These are phyloP conservation scores for Garra rufa DNA, from an alignment of 2,113 vertebrate species.

Conservation along the genomic window DNA sequence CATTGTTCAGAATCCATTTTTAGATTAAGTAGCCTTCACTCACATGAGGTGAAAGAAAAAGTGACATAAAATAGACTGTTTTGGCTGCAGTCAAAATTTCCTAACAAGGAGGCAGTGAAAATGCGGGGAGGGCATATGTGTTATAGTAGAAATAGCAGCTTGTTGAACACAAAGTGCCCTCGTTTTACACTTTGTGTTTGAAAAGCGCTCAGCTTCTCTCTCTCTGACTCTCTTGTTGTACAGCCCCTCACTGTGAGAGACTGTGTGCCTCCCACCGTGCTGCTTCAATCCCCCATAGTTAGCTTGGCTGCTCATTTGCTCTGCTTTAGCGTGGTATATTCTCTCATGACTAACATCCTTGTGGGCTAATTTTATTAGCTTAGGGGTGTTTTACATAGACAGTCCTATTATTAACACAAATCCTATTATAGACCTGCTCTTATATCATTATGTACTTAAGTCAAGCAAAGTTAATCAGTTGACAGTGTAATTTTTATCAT, in stretches of 20 bases:
- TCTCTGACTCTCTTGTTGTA: slow-evolving; percentile 15
- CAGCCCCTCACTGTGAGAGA: neutral
- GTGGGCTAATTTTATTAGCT: slow-evolving; percentile 41
- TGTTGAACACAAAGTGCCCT: slow-evolving; percentile 16
- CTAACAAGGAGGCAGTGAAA: slow-evolving; percentile 10
- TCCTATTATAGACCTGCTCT: slow-evolving; percentile 18
- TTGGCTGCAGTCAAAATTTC: neutral
- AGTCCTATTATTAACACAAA: slow-evolving; percentile 33
- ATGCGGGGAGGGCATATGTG: neutral
- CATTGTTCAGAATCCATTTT: slow-evolving; percentile 6
- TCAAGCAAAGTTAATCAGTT: slow-evolving; percentile 20
- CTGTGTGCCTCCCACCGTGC: slow-evolving; percentile 31
- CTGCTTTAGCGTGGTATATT: neutral
- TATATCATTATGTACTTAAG: slow-evolving; percentile 16
- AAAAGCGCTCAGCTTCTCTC: slow-evolving; percentile 27
- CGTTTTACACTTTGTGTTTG: slow-evolving; percentile 34
- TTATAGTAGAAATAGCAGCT: slow-evolving; percentile 26
- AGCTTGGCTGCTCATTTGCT: slow-evolving; percentile 26
- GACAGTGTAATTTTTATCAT: neutral
- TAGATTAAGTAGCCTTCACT: neutral
- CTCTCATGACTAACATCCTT: slow-evolving; percentile 28
- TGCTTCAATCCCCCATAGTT: slow-evolving; percentile 31
- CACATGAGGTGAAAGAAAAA: neutral
- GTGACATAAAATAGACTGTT: neutral
- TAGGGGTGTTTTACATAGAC: neutral